phyloP scores from a whole-genome alignment of 2,888 invertebrate species.

The Tetragnatha montana region DNA sequence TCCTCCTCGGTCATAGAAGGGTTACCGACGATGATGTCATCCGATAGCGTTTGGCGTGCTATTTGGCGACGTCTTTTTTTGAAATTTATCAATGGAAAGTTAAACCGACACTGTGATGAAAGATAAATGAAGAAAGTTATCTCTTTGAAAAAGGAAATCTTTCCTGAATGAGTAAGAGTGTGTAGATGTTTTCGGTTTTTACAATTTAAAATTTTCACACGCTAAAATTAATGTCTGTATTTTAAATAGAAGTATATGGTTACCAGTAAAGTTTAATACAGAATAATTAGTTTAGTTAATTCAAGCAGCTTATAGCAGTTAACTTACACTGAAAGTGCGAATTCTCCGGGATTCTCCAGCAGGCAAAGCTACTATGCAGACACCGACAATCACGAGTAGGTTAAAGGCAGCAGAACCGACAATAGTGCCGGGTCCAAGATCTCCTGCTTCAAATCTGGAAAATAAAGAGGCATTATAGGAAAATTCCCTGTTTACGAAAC shows the following conservation, averaged over 20 bases:
- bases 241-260: too few relatives aligned
- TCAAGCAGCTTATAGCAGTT: slow-evolving; percentile 4
- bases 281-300: too few relatives aligned
- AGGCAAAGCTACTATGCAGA: slow-evolving; percentile 79
- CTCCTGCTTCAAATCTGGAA: slow-evolving; percentile 76
- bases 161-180: too few relatives aligned
- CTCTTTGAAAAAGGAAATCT: too few relatives aligned
- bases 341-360: slow-evolving; percentile 77
- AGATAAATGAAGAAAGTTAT: too few relatives aligned
- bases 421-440: slow-evolving; percentile 80
- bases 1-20: not conserved
- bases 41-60: not conserved
- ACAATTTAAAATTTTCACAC: too few relatives aligned
- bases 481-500: too few relatives aligned
- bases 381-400: slow-evolving; percentile 79
- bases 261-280: too few relatives aligned
- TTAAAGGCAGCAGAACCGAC: slow-evolving; percentile 81
- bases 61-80: not conserved
- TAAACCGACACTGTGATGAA: too few relatives aligned
- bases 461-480: not conserved
- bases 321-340: slow-evolving; percentile 76
- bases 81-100: too few relatives aligned
- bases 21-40: not conserved
- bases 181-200: too few relatives aligned
- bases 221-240: too few relatives aligned